Percentiles rank a stretch among this genome's conserved stretches.
phyloP scores from a whole-genome alignment of 2,888 invertebrate genomes.

The Cryptophagus acutangulus region DNA sequence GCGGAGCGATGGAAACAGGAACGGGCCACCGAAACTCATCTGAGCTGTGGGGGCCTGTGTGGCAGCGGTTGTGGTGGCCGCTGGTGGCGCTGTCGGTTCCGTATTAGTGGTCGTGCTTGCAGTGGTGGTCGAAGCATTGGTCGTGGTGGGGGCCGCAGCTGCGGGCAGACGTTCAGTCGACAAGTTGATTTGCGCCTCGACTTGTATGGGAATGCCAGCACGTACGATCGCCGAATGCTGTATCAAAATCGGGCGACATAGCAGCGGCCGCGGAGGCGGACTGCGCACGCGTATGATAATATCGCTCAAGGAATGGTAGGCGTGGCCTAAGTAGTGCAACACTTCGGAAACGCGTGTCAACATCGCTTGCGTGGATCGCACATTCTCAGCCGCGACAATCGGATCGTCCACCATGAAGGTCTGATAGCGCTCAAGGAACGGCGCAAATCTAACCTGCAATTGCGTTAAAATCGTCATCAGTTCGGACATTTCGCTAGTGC shows the following conservation, averaged over 20 bases:
- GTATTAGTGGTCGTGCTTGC: slow-evolving; percentile 24
- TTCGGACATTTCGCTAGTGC: slow-evolving; percentile 54
- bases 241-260: slow-evolving; percentile 67
- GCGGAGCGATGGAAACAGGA: slow-evolving; percentile 37
- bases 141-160: slow-evolving; percentile 16
- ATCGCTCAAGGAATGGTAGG: slow-evolving; percentile 85
- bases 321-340: slow-evolving; percentile 81
- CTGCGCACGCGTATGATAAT: slow-evolving; percentile 68
- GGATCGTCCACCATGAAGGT: slow-evolving; percentile 60
- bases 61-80: slow-evolving; percentile 17
- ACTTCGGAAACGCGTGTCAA: slow-evolving; percentile 73
- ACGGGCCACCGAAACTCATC: slow-evolving; percentile 12
- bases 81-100: slow-evolving; percentile 13
- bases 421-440: slow-evolving; percentile 61
- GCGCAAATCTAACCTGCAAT: slow-evolving; percentile 58
- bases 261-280: slow-evolving; percentile 63
- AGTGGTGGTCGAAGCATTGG: slow-evolving; percentile 16
- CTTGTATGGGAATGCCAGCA: slow-evolving; percentile 62
- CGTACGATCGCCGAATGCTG: slow-evolving; percentile 63
- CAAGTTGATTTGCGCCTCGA: slow-evolving; percentile 46
- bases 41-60: not conserved
- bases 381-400: slow-evolving; percentile 46
- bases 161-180: slow-evolving; percentile 32
- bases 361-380: slow-evolving; percentile 58
- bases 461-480: slow-evolving; percentile 52